Conservation (phyloP, 2,888 invertebrate genomes). For the Lepidocyrtinus sp. region DNA sequence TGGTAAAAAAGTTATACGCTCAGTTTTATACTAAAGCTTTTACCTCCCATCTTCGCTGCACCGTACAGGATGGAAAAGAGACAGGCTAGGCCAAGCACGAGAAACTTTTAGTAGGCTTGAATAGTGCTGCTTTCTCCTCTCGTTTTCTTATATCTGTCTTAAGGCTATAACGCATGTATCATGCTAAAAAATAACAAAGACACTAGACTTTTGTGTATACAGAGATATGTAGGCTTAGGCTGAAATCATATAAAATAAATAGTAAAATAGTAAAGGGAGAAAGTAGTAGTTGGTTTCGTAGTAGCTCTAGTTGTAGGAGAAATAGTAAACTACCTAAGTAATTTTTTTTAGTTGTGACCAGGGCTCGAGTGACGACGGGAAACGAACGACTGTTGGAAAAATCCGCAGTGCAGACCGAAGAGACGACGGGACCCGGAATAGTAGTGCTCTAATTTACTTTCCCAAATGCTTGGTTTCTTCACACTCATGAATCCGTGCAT, state of each 20-base stretch:
- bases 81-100: constrained; percentile 45
- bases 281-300: constrained; percentile 14
- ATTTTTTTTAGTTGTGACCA: constrained; percentile 54
- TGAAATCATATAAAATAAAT: constrained; percentile 4
- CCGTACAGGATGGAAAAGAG: constrained; percentile 7
- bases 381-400: constrained; percentile 68
- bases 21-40: constrained; percentile 2
- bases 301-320: constrained; percentile 5
- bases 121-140: constrained; percentile 33
- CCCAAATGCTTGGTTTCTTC: constrained; percentile 12
- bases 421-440: constrained; percentile 60
- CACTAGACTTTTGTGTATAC: constrained; percentile 1
- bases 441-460: constrained; percentile 20
- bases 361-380: constrained; percentile 63
- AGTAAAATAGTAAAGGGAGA: constrained; percentile 16
- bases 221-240: neutral
- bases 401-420: constrained; percentile 69
- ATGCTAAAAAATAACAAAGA: constrained; percentile 9
- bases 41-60: constrained; percentile 1
- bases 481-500: constrained; percentile 3
- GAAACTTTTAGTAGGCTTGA: constrained; percentile 40
- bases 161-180: constrained; percentile 21
- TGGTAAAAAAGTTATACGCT: constrained; percentile 15
- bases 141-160: constrained; percentile 18
- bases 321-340: constrained; percentile 18